phyloP scores from a whole-genome alignment of 37 sponge, comb jelly and placozoan genomes.

The Petrosia ficiformis region DNA sequence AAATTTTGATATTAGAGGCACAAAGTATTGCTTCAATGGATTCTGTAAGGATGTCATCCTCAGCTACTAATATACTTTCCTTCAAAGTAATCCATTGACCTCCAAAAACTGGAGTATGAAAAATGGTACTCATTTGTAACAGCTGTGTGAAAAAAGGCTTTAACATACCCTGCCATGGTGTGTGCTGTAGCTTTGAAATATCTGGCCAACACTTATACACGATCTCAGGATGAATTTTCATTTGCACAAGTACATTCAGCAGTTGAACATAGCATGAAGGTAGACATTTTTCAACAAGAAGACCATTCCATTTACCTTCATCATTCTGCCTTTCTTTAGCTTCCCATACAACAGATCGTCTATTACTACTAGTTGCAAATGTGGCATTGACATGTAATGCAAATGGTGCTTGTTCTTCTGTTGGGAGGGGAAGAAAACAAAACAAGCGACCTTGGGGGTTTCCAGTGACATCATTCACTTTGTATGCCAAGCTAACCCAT shows the following conservation, averaged over 20 bases:
- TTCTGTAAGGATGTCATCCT: not conserved
- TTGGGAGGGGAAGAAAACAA: constrained; percentile 73
- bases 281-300: constrained; percentile 33
- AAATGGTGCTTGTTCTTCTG: constrained; percentile 28
- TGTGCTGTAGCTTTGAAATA: constrained; percentile 4
- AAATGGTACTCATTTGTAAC: not conserved
- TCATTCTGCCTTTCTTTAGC: constrained; percentile 43
- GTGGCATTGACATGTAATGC: constrained; percentile 75
- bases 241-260: constrained; percentile 19
- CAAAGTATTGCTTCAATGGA: constrained; percentile 3
- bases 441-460: constrained; percentile 33
- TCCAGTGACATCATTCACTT: not conserved
- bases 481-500: constrained; percentile 41
- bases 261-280: constrained; percentile 50
- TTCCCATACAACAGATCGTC: constrained; percentile 57
- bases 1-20: constrained; percentile 31
- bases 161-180: constrained; percentile 22
- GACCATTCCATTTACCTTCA: constrained; percentile 54
- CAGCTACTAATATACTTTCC: constrained; percentile 2
- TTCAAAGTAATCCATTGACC: constrained; percentile 15
- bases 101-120: not conserved
- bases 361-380: constrained; percentile 55
- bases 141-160: not conserved
- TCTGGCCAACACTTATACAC: constrained; percentile 48
- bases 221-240: not conserved